phyloP scores from a whole-genome alignment of 2,888 invertebrate species.

The Phaedon cochleariae region DNA sequence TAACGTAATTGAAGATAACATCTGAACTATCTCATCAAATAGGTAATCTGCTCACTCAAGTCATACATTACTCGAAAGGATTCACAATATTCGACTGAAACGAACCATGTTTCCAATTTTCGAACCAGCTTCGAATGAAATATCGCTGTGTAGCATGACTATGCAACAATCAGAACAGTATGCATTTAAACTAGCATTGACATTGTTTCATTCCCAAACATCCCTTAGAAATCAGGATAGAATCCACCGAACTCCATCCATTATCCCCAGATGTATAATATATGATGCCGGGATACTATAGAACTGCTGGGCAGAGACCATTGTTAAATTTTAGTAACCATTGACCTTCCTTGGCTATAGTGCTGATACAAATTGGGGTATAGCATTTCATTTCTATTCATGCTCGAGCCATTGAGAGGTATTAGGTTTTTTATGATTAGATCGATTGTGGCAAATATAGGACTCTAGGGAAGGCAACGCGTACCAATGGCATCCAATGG shows the following conservation, averaged over 20 bases:
- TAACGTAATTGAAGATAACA: too few species aligned
- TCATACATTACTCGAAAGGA: too few species aligned
- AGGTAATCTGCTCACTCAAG: too few species aligned
- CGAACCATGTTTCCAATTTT: too few species aligned
- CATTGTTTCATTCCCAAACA: background rate
- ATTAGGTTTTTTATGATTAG: background rate
- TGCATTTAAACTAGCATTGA: background rate
- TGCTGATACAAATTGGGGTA: conserved; percentile 38
- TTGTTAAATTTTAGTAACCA: conserved; percentile 39
- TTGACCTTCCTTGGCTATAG: conserved; percentile 39
- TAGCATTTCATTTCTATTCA: background rate
- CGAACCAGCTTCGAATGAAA: too few species aligned
- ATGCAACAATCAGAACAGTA: background rate
- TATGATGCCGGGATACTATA: background rate
- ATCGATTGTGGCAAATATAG: conserved; percentile 6
- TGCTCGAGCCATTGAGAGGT: background rate
- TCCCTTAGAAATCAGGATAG: background rate
- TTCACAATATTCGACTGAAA: too few species aligned
- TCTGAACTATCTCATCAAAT: too few species aligned
- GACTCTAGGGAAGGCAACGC: conserved; percentile 13
- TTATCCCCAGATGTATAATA: background rate
- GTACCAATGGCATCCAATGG: background rate
- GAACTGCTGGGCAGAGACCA: conserved; percentile 39
- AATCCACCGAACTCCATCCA: background rate
- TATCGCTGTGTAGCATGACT: too few species aligned